phyloP scores from a whole-genome alignment of 2,888 invertebrate genomes.

The Pocota personata region DNA sequence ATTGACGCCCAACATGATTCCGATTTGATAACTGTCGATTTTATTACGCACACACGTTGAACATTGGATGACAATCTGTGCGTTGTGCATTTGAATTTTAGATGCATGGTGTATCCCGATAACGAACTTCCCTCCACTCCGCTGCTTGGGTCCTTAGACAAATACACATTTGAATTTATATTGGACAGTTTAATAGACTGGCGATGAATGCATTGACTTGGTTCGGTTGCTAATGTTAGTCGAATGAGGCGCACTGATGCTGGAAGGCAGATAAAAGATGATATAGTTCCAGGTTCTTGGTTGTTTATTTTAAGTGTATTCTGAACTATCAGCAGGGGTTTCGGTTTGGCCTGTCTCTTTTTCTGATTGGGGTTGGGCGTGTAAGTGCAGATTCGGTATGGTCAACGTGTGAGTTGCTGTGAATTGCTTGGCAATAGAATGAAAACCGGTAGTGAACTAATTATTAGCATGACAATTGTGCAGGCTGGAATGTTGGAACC shows the following conservation, averaged over 20 bases:
- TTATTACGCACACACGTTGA: conserved; percentile 48
- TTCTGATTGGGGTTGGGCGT: conserved; percentile 34
- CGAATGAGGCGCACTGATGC: conserved; percentile 51
- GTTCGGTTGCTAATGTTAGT: conserved; percentile 60
- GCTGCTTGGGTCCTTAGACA: neutral
- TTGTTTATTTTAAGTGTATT: conserved; percentile 62
- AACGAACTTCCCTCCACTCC: conserved; percentile 6
- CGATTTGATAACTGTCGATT: conserved; percentile 72
- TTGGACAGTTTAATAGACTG: conserved; percentile 60
- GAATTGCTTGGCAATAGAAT: conserved; percentile 31
- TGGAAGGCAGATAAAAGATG: conserved; percentile 67
- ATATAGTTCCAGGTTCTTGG: conserved; percentile 58
- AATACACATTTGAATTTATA: conserved; percentile 52
- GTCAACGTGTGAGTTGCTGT: conserved; percentile 14
- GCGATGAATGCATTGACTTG: conserved; percentile 58
- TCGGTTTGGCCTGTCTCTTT: neutral
- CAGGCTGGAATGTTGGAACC: conserved; percentile 38
- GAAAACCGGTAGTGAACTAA: conserved; percentile 74
- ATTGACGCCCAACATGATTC: conserved; percentile 71
- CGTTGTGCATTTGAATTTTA: conserved; percentile 19
- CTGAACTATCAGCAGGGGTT: conserved; percentile 53
- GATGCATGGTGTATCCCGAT: conserved; percentile 29
- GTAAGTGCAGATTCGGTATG: conserved; percentile 26
- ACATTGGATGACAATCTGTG: conserved; percentile 45
- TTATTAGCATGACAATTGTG: conserved; percentile 70